Percentiles rank a stretch among this genome's conserved stretches.
Evolutionary conservation across 2,888 invertebrate genomes (phyloP).

Genomic region (Calameuta idolon): DNA sequence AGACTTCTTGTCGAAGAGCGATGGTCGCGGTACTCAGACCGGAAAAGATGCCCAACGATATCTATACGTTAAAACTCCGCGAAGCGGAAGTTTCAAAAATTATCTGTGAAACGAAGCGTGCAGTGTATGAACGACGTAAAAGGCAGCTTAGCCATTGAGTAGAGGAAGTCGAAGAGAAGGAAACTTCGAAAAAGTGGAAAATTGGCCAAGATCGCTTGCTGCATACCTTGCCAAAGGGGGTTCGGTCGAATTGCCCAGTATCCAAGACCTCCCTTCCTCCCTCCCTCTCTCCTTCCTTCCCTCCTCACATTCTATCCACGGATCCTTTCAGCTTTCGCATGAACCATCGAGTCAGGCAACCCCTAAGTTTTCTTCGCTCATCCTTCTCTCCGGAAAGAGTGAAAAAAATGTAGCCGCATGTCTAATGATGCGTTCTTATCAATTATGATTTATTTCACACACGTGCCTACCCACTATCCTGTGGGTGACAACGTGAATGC

Average conservation of each 20-base stretch:
- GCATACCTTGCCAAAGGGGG: background rate
- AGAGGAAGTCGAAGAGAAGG: background rate
- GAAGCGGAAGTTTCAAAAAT: background rate
- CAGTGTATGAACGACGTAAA: background rate
- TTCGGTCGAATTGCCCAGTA: background rate
- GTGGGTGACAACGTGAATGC: constrained; percentile 31
- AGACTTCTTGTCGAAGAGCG: background rate
- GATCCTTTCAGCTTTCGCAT: constrained; percentile 2
- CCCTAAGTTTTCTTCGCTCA: background rate
- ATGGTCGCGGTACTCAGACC: background rate
- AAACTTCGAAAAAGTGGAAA: constrained; percentile 1
- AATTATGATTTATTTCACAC: constrained; percentile 51
- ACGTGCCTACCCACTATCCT: constrained; percentile 37
- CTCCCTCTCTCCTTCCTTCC: background rate
- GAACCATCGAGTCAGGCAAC: background rate
- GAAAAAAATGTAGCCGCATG: constrained; percentile 7
- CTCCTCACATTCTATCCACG: background rate
- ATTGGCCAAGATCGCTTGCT: background rate
- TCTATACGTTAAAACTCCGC: background rate
- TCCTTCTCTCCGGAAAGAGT: background rate
- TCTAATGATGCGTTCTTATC: constrained; percentile 51
- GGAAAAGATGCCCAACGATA: background rate
- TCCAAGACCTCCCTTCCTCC: background rate
- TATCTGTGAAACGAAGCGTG: background rate
- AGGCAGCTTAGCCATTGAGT: background rate